Conservation (phyloP, 2,113 vertebrate genomes). For the Platycercus adscitus region DNA sequence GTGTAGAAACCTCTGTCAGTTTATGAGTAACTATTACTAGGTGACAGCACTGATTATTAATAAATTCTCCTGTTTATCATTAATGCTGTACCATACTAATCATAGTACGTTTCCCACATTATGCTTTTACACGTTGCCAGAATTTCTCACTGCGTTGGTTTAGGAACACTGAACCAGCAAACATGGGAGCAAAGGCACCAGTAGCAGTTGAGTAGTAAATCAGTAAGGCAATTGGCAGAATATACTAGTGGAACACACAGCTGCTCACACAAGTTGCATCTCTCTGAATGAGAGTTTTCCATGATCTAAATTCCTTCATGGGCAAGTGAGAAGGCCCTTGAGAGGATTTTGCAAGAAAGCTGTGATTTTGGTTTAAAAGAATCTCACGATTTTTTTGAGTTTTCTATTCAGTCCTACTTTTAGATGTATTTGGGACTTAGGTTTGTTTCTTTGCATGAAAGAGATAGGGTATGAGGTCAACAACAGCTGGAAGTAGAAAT, state of each 20-base stretch:
- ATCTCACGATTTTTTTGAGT: fast-evolving
- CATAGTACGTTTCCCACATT: background rate
- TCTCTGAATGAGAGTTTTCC: background rate
- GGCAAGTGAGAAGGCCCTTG: background rate
- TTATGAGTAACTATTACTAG: background rate
- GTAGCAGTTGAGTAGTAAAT: background rate
- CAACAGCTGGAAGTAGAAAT: background rate
- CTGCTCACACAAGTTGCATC: background rate
- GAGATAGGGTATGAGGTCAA: background rate
- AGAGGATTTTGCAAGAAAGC: background rate
- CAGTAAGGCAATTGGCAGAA: background rate
- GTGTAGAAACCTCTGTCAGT: background rate
- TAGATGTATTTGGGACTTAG: background rate
- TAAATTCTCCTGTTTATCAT: background rate
- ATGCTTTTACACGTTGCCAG: background rate
- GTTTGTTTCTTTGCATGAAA: background rate
- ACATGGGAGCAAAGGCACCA: too few species aligned
- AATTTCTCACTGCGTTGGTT: too few species aligned
- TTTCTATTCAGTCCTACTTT: background rate
- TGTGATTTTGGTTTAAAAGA: background rate
- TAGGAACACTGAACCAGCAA: background rate
- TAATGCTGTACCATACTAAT: background rate
- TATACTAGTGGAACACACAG: background rate
- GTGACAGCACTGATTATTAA: background rate
- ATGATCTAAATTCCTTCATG: background rate